Conservation (phyloP, 2,113 vertebrate genomes). For the Ceyx margarethae region DNA sequence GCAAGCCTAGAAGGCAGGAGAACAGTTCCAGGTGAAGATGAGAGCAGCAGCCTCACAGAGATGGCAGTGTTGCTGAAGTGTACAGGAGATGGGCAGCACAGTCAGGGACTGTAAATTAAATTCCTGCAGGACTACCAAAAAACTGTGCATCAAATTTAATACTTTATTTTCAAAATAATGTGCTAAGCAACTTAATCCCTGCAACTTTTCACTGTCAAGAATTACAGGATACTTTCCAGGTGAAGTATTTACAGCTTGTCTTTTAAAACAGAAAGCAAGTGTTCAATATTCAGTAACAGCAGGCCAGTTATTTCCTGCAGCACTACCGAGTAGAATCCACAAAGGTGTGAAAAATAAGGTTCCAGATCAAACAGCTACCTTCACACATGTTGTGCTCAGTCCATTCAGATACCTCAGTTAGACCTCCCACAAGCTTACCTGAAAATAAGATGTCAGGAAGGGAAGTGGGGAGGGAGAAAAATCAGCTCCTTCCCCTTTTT, state of each 20-base stretch:
- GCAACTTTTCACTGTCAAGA: not conserved
- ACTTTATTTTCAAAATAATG: not conserved
- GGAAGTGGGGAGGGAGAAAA: not conserved
- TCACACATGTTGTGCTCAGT: not conserved
- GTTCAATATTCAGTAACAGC: not conserved
- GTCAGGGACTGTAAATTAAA: not conserved
- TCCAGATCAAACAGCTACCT: not conserved
- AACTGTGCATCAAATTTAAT: not conserved
- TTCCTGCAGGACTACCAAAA: not conserved
- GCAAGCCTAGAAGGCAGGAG: not conserved
- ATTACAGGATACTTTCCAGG: not conserved
- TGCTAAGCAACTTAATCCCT: not conserved
- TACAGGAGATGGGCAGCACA: not conserved
- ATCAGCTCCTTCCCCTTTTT: not conserved
- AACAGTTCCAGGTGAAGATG: not conserved
- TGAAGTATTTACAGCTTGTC: not conserved
- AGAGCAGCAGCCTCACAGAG: not conserved
- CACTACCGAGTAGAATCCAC: not conserved
- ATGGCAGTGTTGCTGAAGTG: accelerated
- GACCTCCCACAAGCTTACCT: not conserved
- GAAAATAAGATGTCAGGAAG: not conserved
- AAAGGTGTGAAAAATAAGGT: not conserved
- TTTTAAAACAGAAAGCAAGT: not conserved
- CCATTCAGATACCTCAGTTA: not conserved
- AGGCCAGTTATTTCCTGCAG: not conserved